Evolutionary conservation across 2,113 vertebrate genomes (phyloP).

Genomic region (Sphaerodactylus townsendi): DNA sequence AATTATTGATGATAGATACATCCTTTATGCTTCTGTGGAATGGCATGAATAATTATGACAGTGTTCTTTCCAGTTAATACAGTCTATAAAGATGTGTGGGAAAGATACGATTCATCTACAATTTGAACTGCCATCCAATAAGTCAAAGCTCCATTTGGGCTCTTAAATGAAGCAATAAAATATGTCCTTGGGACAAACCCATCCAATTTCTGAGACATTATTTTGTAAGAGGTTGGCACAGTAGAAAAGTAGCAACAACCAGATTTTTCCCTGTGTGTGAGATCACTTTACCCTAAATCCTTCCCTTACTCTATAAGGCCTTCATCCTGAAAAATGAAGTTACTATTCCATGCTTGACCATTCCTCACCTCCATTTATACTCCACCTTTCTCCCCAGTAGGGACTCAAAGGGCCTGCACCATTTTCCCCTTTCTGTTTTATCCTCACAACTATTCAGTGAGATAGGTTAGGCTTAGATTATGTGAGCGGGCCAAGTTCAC

Average conservation of each 20-base stretch:
- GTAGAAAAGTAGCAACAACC: background rate
- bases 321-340: background rate
- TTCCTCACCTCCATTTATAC: background rate
- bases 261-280: background rate
- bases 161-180: constrained; percentile 38
- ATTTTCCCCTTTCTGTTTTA: too few species aligned
- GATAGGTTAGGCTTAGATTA: too few species aligned
- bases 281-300: too few species aligned
- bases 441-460: too few species aligned
- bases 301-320: background rate
- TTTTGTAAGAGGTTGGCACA: constrained; percentile 11
- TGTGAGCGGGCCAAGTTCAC: too few species aligned
- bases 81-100: constrained; percentile 1
- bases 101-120: background rate
- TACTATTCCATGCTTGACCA: background rate
- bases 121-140: constrained; percentile 26
- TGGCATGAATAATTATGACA: background rate
- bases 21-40: constrained; percentile 15
- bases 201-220: background rate
- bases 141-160: background rate
- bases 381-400: too few species aligned
- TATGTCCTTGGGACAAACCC: constrained; percentile 30
- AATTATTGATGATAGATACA: constrained; percentile 35
- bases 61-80: constrained; percentile 9
- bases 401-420: too few species aligned